Evolutionary conservation across 2,113 vertebrate genomes (phyloP), one percentile per base, ranked within the genome.

Genomic region (Cisticola juncidis): DNA sequence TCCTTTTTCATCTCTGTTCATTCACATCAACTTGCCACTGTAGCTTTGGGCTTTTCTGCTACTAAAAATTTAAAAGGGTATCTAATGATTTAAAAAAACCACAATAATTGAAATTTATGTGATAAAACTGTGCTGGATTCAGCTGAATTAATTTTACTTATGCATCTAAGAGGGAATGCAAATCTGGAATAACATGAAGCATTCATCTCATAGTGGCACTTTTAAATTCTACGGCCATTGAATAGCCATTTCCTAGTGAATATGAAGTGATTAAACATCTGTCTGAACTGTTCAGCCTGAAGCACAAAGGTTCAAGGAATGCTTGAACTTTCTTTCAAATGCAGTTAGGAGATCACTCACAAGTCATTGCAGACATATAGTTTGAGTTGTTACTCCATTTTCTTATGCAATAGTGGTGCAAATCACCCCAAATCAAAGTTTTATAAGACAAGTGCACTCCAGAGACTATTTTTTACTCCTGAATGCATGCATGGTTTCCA

Each of bases 261-360:
- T 56, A 78, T 80, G 80, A 90, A 95, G 95, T 72, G 88, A 97
- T 96, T 97, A 97, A 96, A 95, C 96, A 97, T 95, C 89, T 97
- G 96, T 90, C 78, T 92, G 92, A 95, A 72, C 74, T 91, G 66
- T 54, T 96, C 83, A 96, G 76, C 90, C 87, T 90, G 84, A 96
- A 86, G 88, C 81, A 81, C 38, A 65, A 33, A 38, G 69, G 85
- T 96, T 96, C 89, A 96, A 96, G 90, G 53, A 71, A 83, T 87
- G 86, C 69, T 64, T 90, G 92, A 96, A 96, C 91, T 93, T 95
- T 57, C 85, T 93, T 92, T 86, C 74, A 86, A 45, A 71, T 65
- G 69, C 72, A 78, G 58, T 90, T 94, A 73, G 66, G 78, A 95
- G 76, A 89, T 86, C 85, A 81, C 85, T 94, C 80, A 77, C 73